Evolutionary conservation across 1,140 invertebrate species (phyloP), one percentile per base, ranked within the genome.

Genomic region (Mactra quadrangularis): DNA sequence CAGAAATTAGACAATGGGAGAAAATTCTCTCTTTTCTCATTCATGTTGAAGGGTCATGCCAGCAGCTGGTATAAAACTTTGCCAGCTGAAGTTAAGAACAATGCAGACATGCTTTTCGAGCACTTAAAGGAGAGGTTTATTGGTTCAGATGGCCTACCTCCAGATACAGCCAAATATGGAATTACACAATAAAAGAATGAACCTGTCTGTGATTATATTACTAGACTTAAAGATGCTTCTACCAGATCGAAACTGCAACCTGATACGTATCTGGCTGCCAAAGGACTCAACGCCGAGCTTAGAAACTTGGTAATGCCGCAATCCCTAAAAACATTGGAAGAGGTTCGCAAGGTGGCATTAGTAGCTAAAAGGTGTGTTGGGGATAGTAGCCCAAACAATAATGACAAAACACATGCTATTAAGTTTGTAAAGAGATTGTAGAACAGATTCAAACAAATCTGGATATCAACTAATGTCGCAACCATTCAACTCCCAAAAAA

Each of bases 301-400:
- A n/a, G 31, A 9, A 35, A 60, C 15, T 33, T 33, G 57, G 29
- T 60, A 3, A 60, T 60, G 57, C 57, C 57, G 35, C 57, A 60
- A 33, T 33, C 29, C 15, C 31, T 60, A 7, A 9, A 35, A 33
- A 60, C 57, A 33, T 19, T 60, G 0, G 57, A 60, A 35, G 57
- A 60, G 2, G 57, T 60, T 1, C 9, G 57, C 2, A 33, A 35
- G n/a, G 57, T 33, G 31, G 57, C 57, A 19, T 9, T 35, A 1
- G 29, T 60, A 33, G 57, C 57, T 1, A 33, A 60, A 60, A 60
- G 57, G 22, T 33, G 29, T 60, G 29, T 60, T 33, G 6, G 2
- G 6, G 22, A n/a, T n/a, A n/a, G n/a, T n/a, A n/a, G n/a, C n/a
- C n/a, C n/a, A n/a, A n/a, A n/a, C n/a, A n/a, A n/a, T n/a, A n/a